Base-by-base conservation (phyloP, 1,140 invertebrate genomes). In the Halyomorpha halys region DNA sequence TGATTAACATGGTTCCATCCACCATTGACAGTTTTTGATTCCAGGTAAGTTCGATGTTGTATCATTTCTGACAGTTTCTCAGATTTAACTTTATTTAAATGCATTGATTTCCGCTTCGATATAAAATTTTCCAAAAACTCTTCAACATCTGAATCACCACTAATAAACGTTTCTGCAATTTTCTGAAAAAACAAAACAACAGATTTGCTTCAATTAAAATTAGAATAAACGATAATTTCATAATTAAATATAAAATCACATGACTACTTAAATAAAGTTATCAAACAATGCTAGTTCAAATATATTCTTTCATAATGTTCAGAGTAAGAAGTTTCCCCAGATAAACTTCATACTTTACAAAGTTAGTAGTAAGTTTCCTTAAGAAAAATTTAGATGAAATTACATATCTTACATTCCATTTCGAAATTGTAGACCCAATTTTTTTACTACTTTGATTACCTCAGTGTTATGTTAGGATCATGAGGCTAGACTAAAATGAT, bases 51-150 rank as follows among this genome's bases (percentile, higher is more conserved):
- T 61, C 60, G 61, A 18, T 39, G 30, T 23, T n/a, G 39, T 27
- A 72, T 21, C 64, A 72, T 65, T 63, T 72, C 71, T 30, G 68
- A 53, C 70, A 72, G 71, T 66, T 72, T 72, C 59, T 72, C 71
- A 25, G 69, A 62, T 65, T 72, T 72, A 44, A 70, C 70, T 62
- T 65, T 66, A 13, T 69, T 61, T 25, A 72, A 39, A 68, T 72
- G 71, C 71, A 71, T 72, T 21, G 65, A 11, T 59, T 70, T 71
- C 30, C 71, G 60, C 19, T 44, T 51, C 14, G 64, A 62, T 16
- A 65, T 56, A 45, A 71, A 72, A 15, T 67, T 65, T 47, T 72
- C 70, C n/a, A 72, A 62, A 59, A 71, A 72, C 13, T 60, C 64
- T 44, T 72, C 71, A 14, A 72, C 64, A 23, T 71, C 69, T n/a